These are phyloP conservation scores for Psophia crepitans DNA, from an alignment of 2,113 vertebrate species.

Conservation along the genomic window DNA sequence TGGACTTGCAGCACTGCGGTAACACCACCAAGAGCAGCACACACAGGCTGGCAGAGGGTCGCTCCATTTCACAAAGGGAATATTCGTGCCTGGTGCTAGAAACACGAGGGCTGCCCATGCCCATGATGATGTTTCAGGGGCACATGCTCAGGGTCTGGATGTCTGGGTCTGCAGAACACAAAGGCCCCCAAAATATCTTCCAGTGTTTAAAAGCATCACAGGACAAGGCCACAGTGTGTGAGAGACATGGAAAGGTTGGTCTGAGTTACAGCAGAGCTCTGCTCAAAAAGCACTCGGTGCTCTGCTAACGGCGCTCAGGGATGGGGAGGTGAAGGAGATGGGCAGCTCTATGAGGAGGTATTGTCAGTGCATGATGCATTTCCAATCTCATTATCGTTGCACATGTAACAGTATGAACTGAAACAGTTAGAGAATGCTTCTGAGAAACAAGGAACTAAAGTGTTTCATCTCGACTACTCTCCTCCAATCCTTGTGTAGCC, in stretches of 20 bases:
- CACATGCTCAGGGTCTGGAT: background rate
- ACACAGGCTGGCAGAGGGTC: accelerated
- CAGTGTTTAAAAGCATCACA: background rate
- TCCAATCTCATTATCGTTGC: accelerated
- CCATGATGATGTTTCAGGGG: background rate
- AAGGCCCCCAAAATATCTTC: background rate
- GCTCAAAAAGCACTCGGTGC: background rate
- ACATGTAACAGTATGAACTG: accelerated
- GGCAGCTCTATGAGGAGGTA: background rate
- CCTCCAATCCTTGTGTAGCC: too few relatives aligned
- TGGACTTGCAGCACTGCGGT: background rate
- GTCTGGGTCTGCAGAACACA: background rate
- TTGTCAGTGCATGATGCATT: accelerated
- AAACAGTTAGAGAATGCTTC: background rate
- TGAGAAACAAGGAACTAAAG: background rate
- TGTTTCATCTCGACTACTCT: background rate
- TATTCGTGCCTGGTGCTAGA: background rate
- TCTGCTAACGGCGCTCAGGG: background rate
- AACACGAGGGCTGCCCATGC: background rate
- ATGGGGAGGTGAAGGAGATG: background rate
- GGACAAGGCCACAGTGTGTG: background rate
- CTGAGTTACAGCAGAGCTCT: background rate
- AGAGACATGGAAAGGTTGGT: background rate
- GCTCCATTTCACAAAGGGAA: background rate
- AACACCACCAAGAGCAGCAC: background rate